Percentiles rank a stretch among this genome's conserved stretches.
Evolutionary conservation across 2,797 vertebrate genomes (phyloP).

Genomic region (Phalanger gymnotis): DNA sequence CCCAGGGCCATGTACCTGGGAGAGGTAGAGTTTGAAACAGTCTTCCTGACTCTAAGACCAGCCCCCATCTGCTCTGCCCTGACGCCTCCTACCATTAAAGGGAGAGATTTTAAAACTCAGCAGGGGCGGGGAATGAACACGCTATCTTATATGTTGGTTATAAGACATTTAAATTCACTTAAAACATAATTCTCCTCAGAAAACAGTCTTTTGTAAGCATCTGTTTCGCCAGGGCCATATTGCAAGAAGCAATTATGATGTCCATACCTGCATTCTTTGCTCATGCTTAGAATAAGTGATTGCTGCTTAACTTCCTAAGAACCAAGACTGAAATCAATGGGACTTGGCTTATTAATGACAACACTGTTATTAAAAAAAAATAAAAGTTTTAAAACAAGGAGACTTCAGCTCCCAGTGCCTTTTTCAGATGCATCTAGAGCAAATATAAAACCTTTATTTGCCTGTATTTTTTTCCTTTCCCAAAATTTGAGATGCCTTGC

Average conservation of each 20-base stretch:
- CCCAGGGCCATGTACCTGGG: neutral
- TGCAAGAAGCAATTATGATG: conserved; percentile 50
- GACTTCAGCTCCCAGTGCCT: conserved; percentile 23
- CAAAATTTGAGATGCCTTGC: conserved; percentile 83
- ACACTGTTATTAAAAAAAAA: neutral
- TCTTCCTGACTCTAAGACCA: neutral
- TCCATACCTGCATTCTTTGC: conserved; percentile 48
- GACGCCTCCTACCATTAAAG: neutral
- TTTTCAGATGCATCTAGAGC: conserved; percentile 75
- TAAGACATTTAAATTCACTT: conserved; percentile 37
- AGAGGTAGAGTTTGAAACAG: neutral
- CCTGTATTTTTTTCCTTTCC: conserved; percentile 75
- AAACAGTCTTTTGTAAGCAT: conserved; percentile 28
- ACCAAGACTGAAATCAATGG: conserved; percentile 66
- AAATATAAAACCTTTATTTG: conserved; percentile 84
- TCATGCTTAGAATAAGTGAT: neutral
- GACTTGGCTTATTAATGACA: conserved; percentile 63
- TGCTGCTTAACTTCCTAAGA: conserved; percentile 66
- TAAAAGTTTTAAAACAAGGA: conserved; percentile 37
- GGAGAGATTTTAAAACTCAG: neutral
- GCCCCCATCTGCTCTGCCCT: neutral
- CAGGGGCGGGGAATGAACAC: neutral
- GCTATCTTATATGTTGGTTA: conserved; percentile 32
- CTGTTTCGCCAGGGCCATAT: neutral
- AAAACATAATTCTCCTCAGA: neutral